phyloP scores from a whole-genome alignment of 1,140 invertebrate genomes.

The Nylanderia fulva region DNA sequence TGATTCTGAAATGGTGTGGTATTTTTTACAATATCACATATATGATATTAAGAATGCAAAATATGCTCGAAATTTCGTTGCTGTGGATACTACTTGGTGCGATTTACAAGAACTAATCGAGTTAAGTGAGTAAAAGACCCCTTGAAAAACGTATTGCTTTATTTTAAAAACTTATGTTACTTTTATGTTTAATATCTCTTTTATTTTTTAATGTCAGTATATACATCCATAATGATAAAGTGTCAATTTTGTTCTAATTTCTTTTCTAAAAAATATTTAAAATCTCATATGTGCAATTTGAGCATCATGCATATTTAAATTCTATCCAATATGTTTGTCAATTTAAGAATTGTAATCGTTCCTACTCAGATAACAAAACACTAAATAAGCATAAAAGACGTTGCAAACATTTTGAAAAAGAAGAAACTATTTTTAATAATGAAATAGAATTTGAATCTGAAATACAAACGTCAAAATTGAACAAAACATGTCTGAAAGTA shows the following conservation, averaged over 20 bases:
- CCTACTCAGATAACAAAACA: neutral
- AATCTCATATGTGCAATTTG: neutral
- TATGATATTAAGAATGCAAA: neutral
- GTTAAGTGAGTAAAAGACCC: neutral
- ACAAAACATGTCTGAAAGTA: neutral
- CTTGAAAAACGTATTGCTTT: neutral
- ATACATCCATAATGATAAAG: constrained; percentile 2
- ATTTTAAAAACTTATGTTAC: neutral
- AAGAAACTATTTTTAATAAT: too few relatives aligned
- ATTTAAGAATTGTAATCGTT: neutral
- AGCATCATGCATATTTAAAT: neutral
- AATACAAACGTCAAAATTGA: neutral
- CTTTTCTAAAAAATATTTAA: neutral
- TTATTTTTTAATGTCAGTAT: neutral
- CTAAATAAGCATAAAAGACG: neutral
- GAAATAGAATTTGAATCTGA: neutral
- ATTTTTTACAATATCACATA: constrained; percentile 16
- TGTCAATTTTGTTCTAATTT: neutral
- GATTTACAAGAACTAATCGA: neutral
- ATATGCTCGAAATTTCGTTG: neutral
- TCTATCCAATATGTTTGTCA: neutral
- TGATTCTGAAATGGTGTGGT: constrained; percentile 10
- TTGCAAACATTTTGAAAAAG: neutral
- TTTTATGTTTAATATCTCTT: neutral
- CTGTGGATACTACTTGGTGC: neutral